Evolutionary conservation across 2,888 invertebrate genomes (phyloP).

Genomic region (Nematopogon swammerdamellus): DNA sequence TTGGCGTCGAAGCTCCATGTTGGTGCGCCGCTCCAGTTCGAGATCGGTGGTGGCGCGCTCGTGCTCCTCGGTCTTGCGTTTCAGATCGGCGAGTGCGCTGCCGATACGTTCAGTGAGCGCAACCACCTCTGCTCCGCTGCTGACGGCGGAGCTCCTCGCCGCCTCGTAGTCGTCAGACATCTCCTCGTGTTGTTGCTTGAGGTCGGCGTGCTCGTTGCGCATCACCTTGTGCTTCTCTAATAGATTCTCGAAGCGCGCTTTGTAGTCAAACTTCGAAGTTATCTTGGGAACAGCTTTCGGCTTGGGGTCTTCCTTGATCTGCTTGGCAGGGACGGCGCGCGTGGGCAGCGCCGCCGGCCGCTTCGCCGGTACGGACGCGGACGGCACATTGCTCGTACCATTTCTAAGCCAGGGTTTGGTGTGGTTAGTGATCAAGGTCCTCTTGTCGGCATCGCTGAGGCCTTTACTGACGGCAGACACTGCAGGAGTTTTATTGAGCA

Average conservation of each 20-base stretch:
- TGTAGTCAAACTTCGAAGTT: conserved; percentile 62
- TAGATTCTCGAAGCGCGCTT: conserved; percentile 61
- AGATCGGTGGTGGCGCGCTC: conserved; percentile 37
- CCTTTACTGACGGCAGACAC: conserved; percentile 26
- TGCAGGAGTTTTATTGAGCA: conserved; percentile 23
- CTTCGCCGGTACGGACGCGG: conserved; percentile 16
- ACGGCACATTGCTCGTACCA: background rate
- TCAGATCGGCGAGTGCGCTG: conserved; percentile 30
- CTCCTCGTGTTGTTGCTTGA: conserved; percentile 50
- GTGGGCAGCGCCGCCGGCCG: background rate
- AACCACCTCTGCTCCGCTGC: conserved; percentile 28
- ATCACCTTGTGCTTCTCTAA: conserved; percentile 56
- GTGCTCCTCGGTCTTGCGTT: conserved; percentile 29
- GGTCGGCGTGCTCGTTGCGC: conserved; percentile 46
- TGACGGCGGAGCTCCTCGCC: conserved; percentile 33
- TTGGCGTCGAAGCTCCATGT: conserved; percentile 37
- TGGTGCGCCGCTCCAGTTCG: conserved; percentile 39
- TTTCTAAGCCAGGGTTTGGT: conserved; percentile 23
- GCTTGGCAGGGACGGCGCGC: conserved; percentile 13
- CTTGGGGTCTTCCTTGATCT: conserved; percentile 32
- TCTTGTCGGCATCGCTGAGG: conserved; percentile 41
- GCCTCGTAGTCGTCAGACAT: conserved; percentile 51
- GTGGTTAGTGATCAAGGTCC: conserved; percentile 35
- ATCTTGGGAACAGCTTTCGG: conserved; percentile 26
- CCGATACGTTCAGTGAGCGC: conserved; percentile 35